A percentile compares a stretch with the other conserved stretches of the same genome.
Conservation (phyloP, 2,113 vertebrate genomes). For the Channa maculata region DNA sequence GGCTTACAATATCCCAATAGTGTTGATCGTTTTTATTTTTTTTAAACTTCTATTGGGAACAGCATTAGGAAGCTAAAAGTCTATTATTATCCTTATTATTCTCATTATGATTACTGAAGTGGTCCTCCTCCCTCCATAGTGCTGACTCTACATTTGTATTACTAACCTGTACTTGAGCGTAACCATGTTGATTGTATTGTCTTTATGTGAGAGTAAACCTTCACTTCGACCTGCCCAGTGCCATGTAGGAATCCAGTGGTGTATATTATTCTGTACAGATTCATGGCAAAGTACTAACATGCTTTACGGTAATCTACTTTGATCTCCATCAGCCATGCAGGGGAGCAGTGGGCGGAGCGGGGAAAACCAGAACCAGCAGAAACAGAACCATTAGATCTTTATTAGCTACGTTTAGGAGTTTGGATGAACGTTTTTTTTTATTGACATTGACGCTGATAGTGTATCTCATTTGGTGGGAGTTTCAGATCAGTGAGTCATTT, state of each 20-base stretch:
- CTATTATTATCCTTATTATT: conserved; percentile 72
- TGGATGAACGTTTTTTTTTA: not conserved
- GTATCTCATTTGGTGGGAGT: not conserved
- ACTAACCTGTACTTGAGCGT: conserved; percentile 94
- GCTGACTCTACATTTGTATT: conserved; percentile 85
- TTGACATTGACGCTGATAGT: not conserved
- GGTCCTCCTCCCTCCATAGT: conserved; percentile 83
- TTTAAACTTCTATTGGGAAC: conserved; percentile 49
- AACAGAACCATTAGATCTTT: not conserved
- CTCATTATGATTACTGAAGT: conserved; percentile 80
- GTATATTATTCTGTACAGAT: conserved; percentile 96
- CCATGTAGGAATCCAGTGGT: conserved; percentile 91
- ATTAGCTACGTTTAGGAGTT: not conserved
- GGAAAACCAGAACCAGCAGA: not conserved
- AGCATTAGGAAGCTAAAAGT: conserved; percentile 82
- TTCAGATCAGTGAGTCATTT: not conserved
- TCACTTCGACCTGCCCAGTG: conserved; percentile 88
- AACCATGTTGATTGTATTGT: conserved; percentile 97
- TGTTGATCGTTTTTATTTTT: conserved; percentile 51
- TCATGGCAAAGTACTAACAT: conserved; percentile 88
- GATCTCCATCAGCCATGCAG: conserved; percentile 72
- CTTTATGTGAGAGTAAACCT: conserved; percentile 92
- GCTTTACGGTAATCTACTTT: conserved; percentile 85
- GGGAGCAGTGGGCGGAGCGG: conserved; percentile 38
- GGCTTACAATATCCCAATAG: conserved; percentile 83